phyloP scores from a whole-genome alignment of 2,113 vertebrate species.

The Macrotus californicus region DNA sequence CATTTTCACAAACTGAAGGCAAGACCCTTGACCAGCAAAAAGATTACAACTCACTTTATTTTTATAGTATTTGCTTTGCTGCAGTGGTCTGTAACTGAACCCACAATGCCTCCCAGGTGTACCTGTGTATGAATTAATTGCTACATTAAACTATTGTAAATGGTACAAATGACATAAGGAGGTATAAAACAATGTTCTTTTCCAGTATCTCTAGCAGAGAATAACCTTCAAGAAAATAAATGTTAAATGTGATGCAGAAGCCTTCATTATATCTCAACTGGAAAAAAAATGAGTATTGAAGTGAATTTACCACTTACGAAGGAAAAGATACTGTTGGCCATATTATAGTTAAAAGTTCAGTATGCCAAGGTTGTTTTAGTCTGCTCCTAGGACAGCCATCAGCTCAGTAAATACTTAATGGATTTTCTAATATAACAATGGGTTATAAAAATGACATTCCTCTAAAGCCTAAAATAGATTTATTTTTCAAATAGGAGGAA shows the following conservation, averaged over 20 bases:
- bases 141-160: not conserved
- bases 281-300: conserved; percentile 7
- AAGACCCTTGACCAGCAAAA: not conserved
- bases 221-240: not conserved
- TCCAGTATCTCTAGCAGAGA: not conserved
- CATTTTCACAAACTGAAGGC: not conserved
- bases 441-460: not conserved
- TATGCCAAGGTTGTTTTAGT: not conserved
- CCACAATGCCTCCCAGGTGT: not conserved
- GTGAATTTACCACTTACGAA: not conserved
- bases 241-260: not conserved
- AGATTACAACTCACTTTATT: not conserved
- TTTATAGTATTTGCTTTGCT: too few species aligned
- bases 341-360: not conserved
- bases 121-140: not conserved
- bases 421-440: not conserved
- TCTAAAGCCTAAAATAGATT: not conserved
- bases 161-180: not conserved
- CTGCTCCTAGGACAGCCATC: not conserved
- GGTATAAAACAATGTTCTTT: not conserved
- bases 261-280: not conserved
- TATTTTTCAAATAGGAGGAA: not conserved
- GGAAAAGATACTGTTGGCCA: not conserved
- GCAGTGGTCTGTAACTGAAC: not conserved
- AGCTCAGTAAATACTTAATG: not conserved